These are phyloP conservation scores for Lucilia cuprina DNA, from an alignment of 1,140 invertebrate genomes.

Conservation along the genomic window DNA sequence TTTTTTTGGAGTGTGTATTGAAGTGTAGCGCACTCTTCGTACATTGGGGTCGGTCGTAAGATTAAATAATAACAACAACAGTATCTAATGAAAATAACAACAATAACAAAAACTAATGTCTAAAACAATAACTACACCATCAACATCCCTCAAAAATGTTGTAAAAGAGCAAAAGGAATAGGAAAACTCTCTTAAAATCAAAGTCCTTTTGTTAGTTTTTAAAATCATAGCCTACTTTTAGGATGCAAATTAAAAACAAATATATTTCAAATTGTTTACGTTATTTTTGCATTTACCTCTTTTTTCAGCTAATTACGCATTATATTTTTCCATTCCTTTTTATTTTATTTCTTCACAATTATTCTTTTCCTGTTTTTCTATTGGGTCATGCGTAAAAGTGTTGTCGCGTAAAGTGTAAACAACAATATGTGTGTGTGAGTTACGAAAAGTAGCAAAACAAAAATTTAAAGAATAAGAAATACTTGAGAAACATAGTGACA, in stretches of 20 bases:
- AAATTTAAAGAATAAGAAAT: background rate
- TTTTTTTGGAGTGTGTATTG: background rate
- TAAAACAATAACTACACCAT: background rate
- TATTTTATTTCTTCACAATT: background rate
- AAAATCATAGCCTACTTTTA: background rate
- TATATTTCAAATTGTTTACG: background rate
- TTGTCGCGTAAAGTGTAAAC: background rate
- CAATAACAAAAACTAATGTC: background rate
- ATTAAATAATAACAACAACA: constrained; percentile 9
- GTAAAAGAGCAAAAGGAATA: background rate
- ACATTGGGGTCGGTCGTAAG: background rate
- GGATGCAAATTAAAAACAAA: background rate
- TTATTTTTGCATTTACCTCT: background rate
- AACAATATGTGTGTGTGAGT: background rate
- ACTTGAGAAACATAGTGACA: background rate
- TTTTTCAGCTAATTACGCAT: background rate
- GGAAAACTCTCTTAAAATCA: background rate
- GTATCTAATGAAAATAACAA: background rate
- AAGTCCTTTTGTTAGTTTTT: background rate
- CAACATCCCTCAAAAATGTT: background rate
- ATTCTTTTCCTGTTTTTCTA: background rate
- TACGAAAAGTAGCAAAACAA: constrained; percentile 5
- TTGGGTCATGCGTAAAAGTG: background rate
- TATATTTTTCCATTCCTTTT: background rate
- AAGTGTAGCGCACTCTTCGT: background rate